Conservation (phyloP, 2,888 invertebrate species). For the Torymus aiolomorphi region DNA sequence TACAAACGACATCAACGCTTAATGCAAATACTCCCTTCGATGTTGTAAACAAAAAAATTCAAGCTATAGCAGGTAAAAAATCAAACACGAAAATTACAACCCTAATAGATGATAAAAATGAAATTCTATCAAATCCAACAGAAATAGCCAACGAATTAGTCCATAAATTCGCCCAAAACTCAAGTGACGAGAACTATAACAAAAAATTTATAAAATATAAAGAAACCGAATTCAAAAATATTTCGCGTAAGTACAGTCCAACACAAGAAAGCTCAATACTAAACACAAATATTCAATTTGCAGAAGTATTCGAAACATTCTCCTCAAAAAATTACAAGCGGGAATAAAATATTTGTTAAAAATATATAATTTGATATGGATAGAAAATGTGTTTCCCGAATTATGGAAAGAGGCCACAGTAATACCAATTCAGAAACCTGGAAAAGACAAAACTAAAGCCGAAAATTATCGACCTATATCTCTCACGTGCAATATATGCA, state of each 20-base stretch:
- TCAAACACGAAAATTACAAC: background rate
- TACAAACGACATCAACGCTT: background rate
- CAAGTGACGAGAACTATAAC: conserved; percentile 37
- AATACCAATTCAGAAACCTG: background rate
- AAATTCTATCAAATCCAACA: conserved; percentile 13
- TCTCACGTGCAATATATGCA: background rate
- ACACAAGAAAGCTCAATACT: background rate
- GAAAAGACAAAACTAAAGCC: background rate
- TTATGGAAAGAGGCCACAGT: conserved; percentile 28
- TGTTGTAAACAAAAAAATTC: background rate
- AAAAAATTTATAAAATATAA: conserved; percentile 7
- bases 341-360: conserved; percentile 32
- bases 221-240: background rate
- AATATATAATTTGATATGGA: conserved; percentile 43
- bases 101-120: conserved; percentile 2
- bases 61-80: conserved; percentile 9
- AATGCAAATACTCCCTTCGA: background rate
- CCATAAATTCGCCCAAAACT: conserved; percentile 38
- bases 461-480: background rate
- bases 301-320: conserved; percentile 15
- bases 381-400: conserved; percentile 23
- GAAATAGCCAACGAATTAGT: conserved; percentile 46
- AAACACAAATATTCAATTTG: background rate
- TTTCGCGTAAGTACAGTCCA: background rate
- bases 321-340: conserved; percentile 34